These are phyloP conservation scores for Pegoplata infirma DNA, from an alignment of 2,888 invertebrate species.

Conservation along the genomic window DNA sequence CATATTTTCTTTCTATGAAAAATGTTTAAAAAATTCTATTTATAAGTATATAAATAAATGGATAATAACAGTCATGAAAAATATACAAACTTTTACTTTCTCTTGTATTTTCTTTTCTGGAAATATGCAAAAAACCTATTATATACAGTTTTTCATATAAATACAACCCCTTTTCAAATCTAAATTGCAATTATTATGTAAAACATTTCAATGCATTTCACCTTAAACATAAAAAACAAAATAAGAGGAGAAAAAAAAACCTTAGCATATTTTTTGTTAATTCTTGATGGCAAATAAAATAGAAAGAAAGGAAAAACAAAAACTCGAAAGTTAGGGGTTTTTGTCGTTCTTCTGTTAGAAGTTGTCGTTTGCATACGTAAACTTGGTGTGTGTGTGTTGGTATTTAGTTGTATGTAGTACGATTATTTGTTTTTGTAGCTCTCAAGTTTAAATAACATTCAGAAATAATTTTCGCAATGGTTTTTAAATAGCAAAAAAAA, in stretches of 20 bases:
- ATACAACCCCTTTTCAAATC: not conserved
- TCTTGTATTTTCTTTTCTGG: not conserved
- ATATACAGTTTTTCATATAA: no score
- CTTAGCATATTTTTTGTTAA: conserved; percentile 42
- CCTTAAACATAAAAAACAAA: conserved; percentile 18
- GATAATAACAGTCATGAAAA: not conserved
- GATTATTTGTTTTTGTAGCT: conserved; percentile 33
- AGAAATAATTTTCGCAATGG: conserved; percentile 56
- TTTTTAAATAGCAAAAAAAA: conserved; percentile 53
- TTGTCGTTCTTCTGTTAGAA: not conserved
- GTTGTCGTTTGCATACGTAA: conserved; percentile 30
- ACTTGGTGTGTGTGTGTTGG: no score
- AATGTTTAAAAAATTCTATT: no score
- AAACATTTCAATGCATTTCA: conserved; percentile 15
- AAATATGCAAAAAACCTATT: no score
- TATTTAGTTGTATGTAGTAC: no score
- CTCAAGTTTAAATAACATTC: conserved; percentile 55
- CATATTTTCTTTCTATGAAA: not conserved
- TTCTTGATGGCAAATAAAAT: conserved; percentile 29
- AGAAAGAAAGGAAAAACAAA: not conserved
- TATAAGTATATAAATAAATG: not conserved
- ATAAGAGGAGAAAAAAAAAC: no score
- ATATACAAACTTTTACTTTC: conserved; percentile 42
- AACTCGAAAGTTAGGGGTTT: not conserved
- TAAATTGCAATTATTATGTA: conserved; percentile 34